Percentiles rank a stretch among this genome's conserved stretches.
These are phyloP conservation scores for Forbesichthys papilliferus DNA, from an alignment of 2,113 vertebrate genomes.

Conservation along the genomic window DNA sequence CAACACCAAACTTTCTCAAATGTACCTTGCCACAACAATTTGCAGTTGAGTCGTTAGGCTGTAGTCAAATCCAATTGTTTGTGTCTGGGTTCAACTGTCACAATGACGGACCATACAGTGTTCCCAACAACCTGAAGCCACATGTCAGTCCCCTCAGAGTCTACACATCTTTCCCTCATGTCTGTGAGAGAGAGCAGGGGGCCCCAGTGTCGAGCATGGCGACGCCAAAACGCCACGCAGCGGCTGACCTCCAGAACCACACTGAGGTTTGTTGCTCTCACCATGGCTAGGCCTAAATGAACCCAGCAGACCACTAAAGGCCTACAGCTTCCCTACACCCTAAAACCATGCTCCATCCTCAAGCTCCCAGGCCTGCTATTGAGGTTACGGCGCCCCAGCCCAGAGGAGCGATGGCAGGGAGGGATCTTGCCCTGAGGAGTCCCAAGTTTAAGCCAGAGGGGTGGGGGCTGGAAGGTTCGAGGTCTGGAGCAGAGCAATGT, in stretches of 20 bases:
- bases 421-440: background rate
- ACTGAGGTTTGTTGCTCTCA: constrained; percentile 72
- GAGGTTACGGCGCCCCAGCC: constrained; percentile 20
- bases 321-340: constrained; percentile 60
- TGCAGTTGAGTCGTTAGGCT: constrained; percentile 28
- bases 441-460: background rate
- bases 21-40: constrained; percentile 25
- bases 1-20: constrained; percentile 22
- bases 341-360: constrained; percentile 19
- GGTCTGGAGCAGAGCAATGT: constrained; percentile 2
- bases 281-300: constrained; percentile 73
- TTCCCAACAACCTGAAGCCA: constrained; percentile 10
- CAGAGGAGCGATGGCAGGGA: background rate
- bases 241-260: constrained; percentile 74
- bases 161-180: constrained; percentile 1
- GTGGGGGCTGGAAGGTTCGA: background rate
- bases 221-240: constrained; percentile 71
- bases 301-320: constrained; percentile 72
- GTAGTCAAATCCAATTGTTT: constrained; percentile 39
- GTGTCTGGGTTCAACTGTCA: constrained; percentile 2
- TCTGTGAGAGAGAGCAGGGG: constrained; percentile 17
- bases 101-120: constrained; percentile 13
- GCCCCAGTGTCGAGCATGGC: constrained; percentile 50
- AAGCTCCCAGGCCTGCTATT: background rate
- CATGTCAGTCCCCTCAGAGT: background rate